These are phyloP conservation scores for Scaeva pyrastri DNA, from an alignment of 2,888 invertebrate genomes.

Conservation along the genomic window DNA sequence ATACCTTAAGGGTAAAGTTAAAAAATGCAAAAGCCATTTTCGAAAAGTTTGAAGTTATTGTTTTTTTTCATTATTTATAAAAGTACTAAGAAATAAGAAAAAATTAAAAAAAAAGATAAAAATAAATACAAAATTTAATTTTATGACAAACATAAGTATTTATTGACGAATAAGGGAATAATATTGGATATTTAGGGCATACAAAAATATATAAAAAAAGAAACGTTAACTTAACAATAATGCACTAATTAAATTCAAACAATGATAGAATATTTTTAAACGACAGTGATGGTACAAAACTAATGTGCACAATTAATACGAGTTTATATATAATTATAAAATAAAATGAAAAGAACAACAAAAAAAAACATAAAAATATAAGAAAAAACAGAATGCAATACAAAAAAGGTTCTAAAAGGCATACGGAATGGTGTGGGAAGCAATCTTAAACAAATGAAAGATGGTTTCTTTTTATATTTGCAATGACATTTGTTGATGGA, in stretches of 20 bases:
- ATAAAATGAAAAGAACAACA: constrained; percentile 24
- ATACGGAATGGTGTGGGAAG: constrained; percentile 85
- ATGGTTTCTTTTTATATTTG: constrained; percentile 80
- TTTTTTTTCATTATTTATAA: constrained; percentile 51
- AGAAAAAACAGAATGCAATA: constrained; percentile 43
- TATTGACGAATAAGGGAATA: constrained; percentile 36
- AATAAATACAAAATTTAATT: constrained; percentile 16
- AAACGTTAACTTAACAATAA: constrained; percentile 34
- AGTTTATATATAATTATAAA: constrained; percentile 6
- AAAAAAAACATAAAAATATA: constrained; percentile 10
- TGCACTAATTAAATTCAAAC: constrained; percentile 37
- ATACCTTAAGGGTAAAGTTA: constrained; percentile 51
- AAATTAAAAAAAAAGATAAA: constrained; percentile 24
- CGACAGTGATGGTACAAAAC: constrained; percentile 59
- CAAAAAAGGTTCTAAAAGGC: constrained; percentile 81
- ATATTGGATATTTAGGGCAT: constrained; percentile 21
- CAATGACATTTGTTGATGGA: constrained; percentile 77
- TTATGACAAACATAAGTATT: constrained; percentile 48
- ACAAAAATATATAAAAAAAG: constrained; percentile 10
- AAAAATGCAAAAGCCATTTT: constrained; percentile 17
- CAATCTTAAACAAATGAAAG: constrained; percentile 84
- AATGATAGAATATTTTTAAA: constrained; percentile 50
- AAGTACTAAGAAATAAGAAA: constrained; percentile 50
- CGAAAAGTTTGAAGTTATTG: constrained; percentile 15
- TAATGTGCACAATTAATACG: constrained; percentile 53